Evolutionary conservation across 2,797 vertebrate genomes (phyloP).

Genomic region (Selene dorsalis): DNA sequence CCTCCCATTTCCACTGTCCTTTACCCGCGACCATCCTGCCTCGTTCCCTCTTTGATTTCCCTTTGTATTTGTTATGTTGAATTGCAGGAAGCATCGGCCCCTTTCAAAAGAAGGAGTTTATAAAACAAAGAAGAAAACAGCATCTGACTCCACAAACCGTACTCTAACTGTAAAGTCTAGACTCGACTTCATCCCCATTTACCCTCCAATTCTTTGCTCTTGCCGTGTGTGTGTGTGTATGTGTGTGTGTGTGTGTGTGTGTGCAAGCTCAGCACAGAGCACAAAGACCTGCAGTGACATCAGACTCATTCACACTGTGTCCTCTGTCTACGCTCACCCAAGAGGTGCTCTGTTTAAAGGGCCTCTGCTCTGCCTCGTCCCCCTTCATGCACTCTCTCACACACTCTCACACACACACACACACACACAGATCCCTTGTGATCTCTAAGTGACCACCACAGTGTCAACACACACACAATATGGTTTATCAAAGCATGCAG

Average conservation of each 20-base stretch:
- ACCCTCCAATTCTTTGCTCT: constrained; percentile 32
- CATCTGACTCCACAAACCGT: neutral
- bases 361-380: constrained; percentile 34
- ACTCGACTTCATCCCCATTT: constrained; percentile 41
- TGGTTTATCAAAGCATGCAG: constrained; percentile 33
- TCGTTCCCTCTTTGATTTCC: constrained; percentile 45
- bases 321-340: constrained; percentile 69
- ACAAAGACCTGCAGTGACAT: constrained; percentile 81
- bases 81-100: constrained; percentile 58
- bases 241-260: constrained; percentile 31
- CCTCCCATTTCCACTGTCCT: neutral
- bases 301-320: constrained; percentile 78
- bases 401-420: constrained; percentile 31
- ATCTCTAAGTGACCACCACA: constrained; percentile 59
- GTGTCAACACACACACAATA: constrained; percentile 44
- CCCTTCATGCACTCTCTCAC: constrained; percentile 37
- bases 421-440: constrained; percentile 31
- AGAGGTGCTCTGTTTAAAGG: constrained; percentile 74
- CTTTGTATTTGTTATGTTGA: constrained; percentile 59
- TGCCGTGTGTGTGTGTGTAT: constrained; percentile 39
- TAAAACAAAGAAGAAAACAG: constrained; percentile 54
- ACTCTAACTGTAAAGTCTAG: constrained; percentile 36
- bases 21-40: constrained; percentile 12
- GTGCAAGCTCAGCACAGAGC: constrained; percentile 74
- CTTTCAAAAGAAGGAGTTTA: constrained; percentile 40